A percentile compares a stretch with the other conserved stretches of the same genome.
Conservation (phyloP, 2,888 invertebrate genomes). For the Fragum fragum region DNA sequence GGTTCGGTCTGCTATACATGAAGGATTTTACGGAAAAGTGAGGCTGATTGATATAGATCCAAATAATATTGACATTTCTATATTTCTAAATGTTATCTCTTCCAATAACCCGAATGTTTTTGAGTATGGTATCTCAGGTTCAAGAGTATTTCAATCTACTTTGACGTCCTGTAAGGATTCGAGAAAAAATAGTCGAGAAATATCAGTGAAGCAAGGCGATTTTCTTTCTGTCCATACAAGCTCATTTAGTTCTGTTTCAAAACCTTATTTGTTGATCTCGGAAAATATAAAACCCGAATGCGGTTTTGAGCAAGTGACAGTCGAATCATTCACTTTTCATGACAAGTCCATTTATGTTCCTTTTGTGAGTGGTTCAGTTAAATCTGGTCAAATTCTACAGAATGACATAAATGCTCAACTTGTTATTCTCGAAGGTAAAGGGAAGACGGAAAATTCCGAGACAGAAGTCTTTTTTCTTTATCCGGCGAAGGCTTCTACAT, state of each 20-base stretch:
- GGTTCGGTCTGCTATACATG: constrained; percentile 50
- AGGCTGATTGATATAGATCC: constrained; percentile 52
- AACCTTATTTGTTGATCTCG: not conserved
- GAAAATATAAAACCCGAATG: not conserved
- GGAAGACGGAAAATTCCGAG: not conserved
- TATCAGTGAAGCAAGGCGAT: not conserved
- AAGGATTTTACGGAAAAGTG: constrained; percentile 44
- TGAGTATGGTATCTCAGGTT: not conserved
- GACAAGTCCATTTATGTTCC: not conserved
- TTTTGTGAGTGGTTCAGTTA: not conserved
- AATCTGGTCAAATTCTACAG: constrained; percentile 52
- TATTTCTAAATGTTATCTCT: not conserved
- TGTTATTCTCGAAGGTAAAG: not conserved
- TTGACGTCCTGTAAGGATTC: not conserved
- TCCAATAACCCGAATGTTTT: too few species aligned
- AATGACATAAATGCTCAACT: constrained; percentile 21
- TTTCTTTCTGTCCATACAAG: not conserved
- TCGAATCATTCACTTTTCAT: not conserved
- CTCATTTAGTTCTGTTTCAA: not conserved
- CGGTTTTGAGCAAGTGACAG: not conserved
- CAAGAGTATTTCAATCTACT: not conserved
- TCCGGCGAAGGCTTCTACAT: not conserved
- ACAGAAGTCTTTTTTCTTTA: not conserved
- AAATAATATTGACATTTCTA: constrained; percentile 18
- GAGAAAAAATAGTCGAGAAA: not conserved